Conservation (phyloP, 1,140 invertebrate genomes). For the Ceratina japonica region DNA sequence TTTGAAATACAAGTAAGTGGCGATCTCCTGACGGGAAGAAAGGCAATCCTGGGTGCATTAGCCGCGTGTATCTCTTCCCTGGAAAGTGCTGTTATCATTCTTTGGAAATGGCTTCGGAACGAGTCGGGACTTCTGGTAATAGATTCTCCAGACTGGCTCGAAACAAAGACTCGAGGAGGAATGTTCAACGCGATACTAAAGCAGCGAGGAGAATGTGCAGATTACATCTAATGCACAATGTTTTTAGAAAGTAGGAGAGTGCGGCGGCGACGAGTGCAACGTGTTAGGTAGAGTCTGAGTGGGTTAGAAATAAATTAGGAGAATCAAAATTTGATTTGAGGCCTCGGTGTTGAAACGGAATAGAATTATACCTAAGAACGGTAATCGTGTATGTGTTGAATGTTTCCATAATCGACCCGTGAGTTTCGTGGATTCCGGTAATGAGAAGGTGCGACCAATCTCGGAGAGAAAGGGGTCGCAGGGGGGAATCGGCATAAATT, state of each 20-base stretch:
- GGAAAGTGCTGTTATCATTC: constrained; percentile 36
- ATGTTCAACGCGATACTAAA: background rate
- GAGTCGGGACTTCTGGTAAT: constrained; percentile 8
- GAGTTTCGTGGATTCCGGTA: constrained; percentile 21
- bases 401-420: background rate
- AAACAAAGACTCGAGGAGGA: background rate
- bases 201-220: background rate
- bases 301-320: background rate
- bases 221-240: background rate
- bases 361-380: background rate
- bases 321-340: too few relatives aligned
- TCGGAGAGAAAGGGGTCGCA: constrained; percentile 23
- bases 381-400: background rate
- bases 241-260: background rate
- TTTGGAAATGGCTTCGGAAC: constrained; percentile 15
- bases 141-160: background rate
- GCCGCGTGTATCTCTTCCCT: background rate
- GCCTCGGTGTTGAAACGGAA: too few relatives aligned
- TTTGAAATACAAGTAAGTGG: constrained; percentile 38
- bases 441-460: constrained; percentile 46
- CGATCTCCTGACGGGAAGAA: constrained; percentile 47
- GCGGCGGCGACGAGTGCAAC: too few relatives aligned
- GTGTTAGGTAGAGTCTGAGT: too few relatives aligned
- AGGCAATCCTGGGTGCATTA: constrained; percentile 47
- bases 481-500: constrained; percentile 68